phyloP scores from a whole-genome alignment of 2,797 vertebrate genomes.

The Siniperca undulata region DNA sequence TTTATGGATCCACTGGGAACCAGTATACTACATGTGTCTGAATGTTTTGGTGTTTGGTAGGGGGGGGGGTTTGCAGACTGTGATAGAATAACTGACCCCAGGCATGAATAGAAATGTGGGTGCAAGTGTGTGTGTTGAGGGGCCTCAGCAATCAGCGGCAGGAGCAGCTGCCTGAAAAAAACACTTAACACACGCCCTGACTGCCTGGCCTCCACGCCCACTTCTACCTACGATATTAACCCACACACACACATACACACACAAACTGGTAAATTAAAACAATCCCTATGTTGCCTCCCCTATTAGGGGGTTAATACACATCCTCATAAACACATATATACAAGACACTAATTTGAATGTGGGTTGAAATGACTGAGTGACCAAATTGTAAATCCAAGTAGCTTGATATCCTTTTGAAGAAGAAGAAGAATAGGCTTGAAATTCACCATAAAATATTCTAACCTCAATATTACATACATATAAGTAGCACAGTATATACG shows the following conservation, averaged over 20 bases:
- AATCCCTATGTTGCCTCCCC: background rate
- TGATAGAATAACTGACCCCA: slow-evolving; percentile 68
- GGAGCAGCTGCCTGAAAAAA: slow-evolving; percentile 53
- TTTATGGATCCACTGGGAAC: slow-evolving; percentile 70
- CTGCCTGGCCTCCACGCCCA: slow-evolving; percentile 7
- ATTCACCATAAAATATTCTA: slow-evolving; percentile 5
- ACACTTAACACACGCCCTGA: background rate
- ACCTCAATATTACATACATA: background rate
- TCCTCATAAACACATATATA: slow-evolving; percentile 7
- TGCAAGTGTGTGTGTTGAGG: slow-evolving; percentile 31
- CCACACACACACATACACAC: slow-evolving; percentile 7
- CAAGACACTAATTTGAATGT: slow-evolving; percentile 21
- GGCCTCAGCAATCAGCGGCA: slow-evolving; percentile 46
- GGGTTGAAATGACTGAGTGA: background rate
- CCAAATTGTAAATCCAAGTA: slow-evolving; percentile 11
- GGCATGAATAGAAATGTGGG: slow-evolving; percentile 69
- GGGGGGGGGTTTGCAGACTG: slow-evolving; percentile 13
- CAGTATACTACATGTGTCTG: slow-evolving; percentile 17
- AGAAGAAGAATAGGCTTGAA: background rate
- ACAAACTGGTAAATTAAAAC: slow-evolving; percentile 19
- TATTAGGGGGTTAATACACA: slow-evolving; percentile 20
- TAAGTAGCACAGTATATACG: no score
- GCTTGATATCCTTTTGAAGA: background rate
- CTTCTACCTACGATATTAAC: background rate
- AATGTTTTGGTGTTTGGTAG: slow-evolving; percentile 25